phyloP scores from a whole-genome alignment of 1,140 invertebrate genomes.

The Heliothis subflexa region DNA sequence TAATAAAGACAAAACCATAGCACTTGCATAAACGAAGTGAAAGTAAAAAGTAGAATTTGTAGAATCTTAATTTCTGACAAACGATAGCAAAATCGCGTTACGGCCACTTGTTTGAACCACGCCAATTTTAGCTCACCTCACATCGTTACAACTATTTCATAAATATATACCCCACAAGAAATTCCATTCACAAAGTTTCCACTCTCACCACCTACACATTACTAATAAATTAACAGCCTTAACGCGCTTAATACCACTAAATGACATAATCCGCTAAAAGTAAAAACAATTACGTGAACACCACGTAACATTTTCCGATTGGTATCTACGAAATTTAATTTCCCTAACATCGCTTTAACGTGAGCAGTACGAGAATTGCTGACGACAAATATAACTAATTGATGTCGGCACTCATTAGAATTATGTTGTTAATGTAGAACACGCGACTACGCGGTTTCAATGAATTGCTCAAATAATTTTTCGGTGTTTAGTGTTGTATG shows the following conservation, averaged over 20 bases:
- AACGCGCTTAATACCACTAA: slow-evolving; percentile 14
- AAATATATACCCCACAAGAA: not conserved
- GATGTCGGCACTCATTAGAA: slow-evolving; percentile 70
- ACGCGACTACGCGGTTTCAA: slow-evolving; percentile 50
- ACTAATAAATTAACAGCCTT: slow-evolving; percentile 7
- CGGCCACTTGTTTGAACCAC: no score
- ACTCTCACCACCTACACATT: not conserved
- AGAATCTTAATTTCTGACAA: no score
- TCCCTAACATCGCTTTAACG: slow-evolving; percentile 54
- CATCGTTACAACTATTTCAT: no score
- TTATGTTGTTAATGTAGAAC: slow-evolving; percentile 60
- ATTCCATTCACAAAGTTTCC: not conserved
- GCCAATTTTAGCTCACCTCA: no score
- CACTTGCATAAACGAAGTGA: no score
- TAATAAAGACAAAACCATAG: no score
- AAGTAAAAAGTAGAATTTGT: no score
- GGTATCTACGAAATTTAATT: slow-evolving; percentile 61
- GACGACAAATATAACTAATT: slow-evolving; percentile 69
- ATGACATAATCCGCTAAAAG: slow-evolving; percentile 30
- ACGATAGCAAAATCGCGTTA: no score
- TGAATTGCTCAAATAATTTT: slow-evolving; percentile 13
- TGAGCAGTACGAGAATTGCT: slow-evolving; percentile 40
- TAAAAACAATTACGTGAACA: slow-evolving; percentile 39
- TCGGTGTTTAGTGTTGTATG: not conserved
- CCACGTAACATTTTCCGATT: slow-evolving; percentile 34